phyloP scores from a whole-genome alignment of 2,113 vertebrate species.

The Nymphicus hollandicus region DNA sequence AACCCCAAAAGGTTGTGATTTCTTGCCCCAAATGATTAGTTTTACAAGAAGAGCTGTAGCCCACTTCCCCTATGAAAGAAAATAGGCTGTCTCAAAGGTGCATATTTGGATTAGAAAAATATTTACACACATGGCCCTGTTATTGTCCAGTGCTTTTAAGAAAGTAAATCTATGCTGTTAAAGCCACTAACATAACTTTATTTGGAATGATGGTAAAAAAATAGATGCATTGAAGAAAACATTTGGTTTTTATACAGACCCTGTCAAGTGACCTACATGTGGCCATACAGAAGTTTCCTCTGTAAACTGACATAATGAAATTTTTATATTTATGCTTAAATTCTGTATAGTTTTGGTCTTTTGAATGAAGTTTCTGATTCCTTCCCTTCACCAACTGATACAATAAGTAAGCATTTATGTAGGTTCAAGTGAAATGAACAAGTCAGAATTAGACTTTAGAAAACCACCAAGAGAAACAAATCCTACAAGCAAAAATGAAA shows the following conservation, averaged over 20 bases:
- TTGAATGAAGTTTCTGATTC: not conserved
- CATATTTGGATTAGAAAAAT: slow-evolving; percentile 2
- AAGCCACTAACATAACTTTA: not conserved
- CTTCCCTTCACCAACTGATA: not conserved
- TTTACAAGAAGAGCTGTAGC: not conserved
- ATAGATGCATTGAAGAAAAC: not conserved
- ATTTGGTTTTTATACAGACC: not conserved
- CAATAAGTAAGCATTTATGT: not conserved
- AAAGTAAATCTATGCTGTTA: not conserved
- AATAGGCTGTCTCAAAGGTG: not conserved
- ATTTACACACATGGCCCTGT: not conserved
- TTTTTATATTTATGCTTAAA: not conserved
- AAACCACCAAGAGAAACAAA: not conserved
- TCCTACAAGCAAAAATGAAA: slow-evolving; percentile 30
- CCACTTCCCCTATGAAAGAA: not conserved
- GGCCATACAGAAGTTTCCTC: not conserved
- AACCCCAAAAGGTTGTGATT: not conserved
- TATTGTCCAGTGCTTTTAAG: not conserved
- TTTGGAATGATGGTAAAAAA: not conserved
- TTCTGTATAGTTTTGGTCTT: not conserved
- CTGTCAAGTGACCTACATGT: not conserved
- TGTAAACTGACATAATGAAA: not conserved
- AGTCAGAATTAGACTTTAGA: not conserved
- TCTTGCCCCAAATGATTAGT: not conserved
- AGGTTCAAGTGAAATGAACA: not conserved